Percentiles rank a stretch among this genome's conserved stretches.
These are phyloP conservation scores for Drosophila oshimai DNA, from an alignment of 1,140 invertebrate species.

Conservation along the genomic window DNA sequence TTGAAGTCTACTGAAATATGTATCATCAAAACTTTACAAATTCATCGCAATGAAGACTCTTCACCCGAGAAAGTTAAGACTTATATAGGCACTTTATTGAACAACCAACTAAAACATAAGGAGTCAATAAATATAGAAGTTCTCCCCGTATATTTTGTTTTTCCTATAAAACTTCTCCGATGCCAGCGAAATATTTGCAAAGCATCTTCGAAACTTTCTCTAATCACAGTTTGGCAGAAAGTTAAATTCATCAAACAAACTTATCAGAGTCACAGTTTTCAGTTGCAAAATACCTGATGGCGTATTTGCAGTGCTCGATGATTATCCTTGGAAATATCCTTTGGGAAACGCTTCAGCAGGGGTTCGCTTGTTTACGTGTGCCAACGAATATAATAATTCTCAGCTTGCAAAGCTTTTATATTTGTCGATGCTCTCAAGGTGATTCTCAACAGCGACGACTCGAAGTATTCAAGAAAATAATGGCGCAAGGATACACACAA, in stretches of 20 bases:
- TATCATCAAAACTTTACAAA: neutral
- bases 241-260: conserved; percentile 14
- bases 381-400: conserved; percentile 19
- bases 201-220: conserved; percentile 17
- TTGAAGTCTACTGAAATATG: neutral
- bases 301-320: conserved; percentile 21
- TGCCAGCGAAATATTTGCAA: conserved; percentile 10
- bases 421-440: conserved; percentile 18
- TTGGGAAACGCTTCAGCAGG: neutral
- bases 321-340: conserved; percentile 20
- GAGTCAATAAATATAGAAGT: conserved; percentile 17
- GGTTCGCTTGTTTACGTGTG: conserved; percentile 9
- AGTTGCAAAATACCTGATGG: neutral
- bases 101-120: neutral
- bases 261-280: neutral
- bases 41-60: neutral
- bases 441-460: neutral
- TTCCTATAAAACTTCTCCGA: neutral
- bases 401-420: neutral
- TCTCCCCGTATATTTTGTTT: conserved; percentile 8
- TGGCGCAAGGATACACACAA: neutral
- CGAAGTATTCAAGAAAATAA: neutral
- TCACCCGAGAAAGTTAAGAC: neutral
- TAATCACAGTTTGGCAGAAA: conserved; percentile 23
- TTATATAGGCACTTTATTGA: neutral